Conservation (phyloP, 2,113 vertebrate species). For the Fregetta grallaria region DNA sequence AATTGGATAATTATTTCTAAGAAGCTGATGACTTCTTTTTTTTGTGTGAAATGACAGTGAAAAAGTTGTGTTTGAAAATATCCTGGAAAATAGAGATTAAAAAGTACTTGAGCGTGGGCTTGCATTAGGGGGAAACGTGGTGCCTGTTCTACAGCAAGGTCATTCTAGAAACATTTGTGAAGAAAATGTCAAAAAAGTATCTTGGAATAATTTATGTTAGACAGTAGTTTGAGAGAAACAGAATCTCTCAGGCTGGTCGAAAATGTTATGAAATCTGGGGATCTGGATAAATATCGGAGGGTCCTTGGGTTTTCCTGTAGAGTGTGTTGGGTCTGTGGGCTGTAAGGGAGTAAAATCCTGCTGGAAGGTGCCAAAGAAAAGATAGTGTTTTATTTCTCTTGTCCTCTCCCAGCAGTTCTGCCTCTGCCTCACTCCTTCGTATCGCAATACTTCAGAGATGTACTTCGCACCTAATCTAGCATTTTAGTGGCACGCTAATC, state of each 20-base stretch:
- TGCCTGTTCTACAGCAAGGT: background rate
- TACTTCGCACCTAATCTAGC: slow-evolving; percentile 44
- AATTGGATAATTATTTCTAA: background rate
- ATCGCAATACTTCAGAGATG: slow-evolving; percentile 17
- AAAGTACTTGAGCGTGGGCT: background rate
- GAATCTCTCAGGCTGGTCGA: background rate
- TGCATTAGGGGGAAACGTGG: rapidly evolving
- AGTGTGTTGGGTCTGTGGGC: background rate
- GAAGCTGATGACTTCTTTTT: background rate
- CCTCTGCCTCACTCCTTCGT: background rate
- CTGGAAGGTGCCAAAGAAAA: background rate
- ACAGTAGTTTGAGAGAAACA: background rate
- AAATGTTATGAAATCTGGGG: background rate
- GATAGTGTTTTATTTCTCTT: background rate
- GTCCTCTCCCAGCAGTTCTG: slow-evolving; percentile 7
- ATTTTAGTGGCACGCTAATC: background rate
- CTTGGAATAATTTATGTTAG: background rate
- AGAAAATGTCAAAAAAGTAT: background rate
- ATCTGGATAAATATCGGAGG: background rate
- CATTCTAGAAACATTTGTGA: background rate
- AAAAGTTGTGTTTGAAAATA: background rate
- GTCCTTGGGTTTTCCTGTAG: background rate
- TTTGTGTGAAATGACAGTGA: background rate
- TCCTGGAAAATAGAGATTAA: background rate
- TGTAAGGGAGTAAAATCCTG: background rate